Base-by-base conservation (phyloP, 2,797 vertebrate genomes). In the Phoebastria nigripes region DNA sequence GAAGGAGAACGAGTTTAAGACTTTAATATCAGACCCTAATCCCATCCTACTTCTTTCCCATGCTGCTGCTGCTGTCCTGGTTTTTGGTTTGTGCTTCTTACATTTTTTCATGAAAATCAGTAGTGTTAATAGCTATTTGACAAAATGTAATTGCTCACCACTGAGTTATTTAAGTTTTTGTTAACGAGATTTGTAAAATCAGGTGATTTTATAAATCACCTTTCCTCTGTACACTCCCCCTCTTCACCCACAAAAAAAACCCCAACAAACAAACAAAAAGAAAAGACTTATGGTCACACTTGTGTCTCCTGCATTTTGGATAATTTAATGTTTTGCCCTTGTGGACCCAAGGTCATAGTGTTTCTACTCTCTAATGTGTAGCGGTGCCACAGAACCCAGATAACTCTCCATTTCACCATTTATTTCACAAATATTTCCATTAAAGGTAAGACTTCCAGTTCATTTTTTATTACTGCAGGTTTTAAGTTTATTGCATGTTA, bases 161-260 rank as follows among this genome's bases (percentile, higher is more conserved):
- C 8, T 67, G 24, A 31, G 2, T 10, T 41, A 47, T 58, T n/a
- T 62, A 46, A 70, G 3, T 13, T 83, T 73, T 76, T 85, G 56
- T 59, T 37, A 56, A 52, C 29, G 15, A 33, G 7, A 46, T 58
- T 55, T 71, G 3, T n/a, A 69, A 88, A 88, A 84, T 52, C 9
- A 42, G 15, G 7, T 24, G 14, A 8, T 62, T 80, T 86, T 59
- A 12, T 33, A 62, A 77, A 33, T 47, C 4, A 22, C 0, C 2
- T 67, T 85, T 55, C 7, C 18, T 74, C 19, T 78, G 3, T 55
- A 14, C 3, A 3, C 8, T 37, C 4, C 14, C 6, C 0, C 19
- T 4, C 12, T 12, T 7, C 8, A 52, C 22, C 3, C 29, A 2
- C 1, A 18, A 66, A 49, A 18, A 13, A 13, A 33, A 18, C 3